Evolutionary conservation across 2,113 vertebrate species (phyloP).

Genomic region (Notarius quadriscutis): DNA sequence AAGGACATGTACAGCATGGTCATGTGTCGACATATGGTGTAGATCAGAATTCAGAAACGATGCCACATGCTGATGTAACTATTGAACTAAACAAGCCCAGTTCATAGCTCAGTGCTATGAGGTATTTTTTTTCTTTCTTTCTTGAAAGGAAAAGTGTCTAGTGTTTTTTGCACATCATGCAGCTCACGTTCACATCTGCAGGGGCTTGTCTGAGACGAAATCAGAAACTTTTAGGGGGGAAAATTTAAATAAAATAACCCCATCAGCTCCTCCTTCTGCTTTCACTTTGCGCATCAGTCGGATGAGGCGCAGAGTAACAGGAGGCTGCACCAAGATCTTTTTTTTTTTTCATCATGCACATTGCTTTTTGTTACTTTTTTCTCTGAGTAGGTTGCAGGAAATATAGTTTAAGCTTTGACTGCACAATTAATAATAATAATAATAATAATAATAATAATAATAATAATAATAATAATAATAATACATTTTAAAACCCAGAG

Average conservation of each 20-base stretch:
- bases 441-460: too few species aligned
- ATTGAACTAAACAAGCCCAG: neutral
- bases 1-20: neutral
- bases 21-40: neutral
- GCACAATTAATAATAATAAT: neutral
- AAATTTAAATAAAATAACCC: slow-evolving; percentile 34
- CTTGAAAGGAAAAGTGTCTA: neutral
- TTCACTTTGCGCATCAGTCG: slow-evolving; percentile 62
- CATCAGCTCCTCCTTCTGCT: slow-evolving; percentile 71
- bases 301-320: slow-evolving; percentile 59
- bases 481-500: too few species aligned
- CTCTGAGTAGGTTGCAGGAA: slow-evolving; percentile 29
- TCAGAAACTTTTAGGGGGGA: slow-evolving; percentile 49
- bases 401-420: neutral
- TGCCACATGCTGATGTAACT: neutral
- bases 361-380: slow-evolving; percentile 46
- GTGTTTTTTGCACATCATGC: slow-evolving; percentile 18
- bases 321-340: slow-evolving; percentile 54
- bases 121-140: neutral
- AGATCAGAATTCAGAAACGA: neutral
- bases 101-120: neutral
- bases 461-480: too few species aligned
- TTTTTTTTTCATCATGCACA: slow-evolving; percentile 41
- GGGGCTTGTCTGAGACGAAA: slow-evolving; percentile 61
- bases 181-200: slow-evolving; percentile 52